phyloP scores from a whole-genome alignment of 2,888 invertebrate species.

The Biston stratarius region DNA sequence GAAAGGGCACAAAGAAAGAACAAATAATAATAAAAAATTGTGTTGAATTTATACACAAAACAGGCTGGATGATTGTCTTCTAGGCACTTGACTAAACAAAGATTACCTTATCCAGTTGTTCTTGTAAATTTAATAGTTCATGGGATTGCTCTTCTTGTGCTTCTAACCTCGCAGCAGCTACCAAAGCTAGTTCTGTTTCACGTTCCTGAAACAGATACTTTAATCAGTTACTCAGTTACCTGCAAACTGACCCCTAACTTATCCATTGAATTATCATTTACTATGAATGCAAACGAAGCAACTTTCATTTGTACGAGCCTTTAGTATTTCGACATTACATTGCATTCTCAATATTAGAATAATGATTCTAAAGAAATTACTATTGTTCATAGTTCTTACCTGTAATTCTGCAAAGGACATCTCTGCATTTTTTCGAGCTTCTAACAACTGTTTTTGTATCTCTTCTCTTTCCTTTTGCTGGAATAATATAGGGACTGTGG shows the following conservation, averaged over 20 bases:
- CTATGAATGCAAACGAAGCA: too few relatives aligned
- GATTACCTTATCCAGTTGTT: slow-evolving; percentile 80
- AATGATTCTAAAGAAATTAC: too few relatives aligned
- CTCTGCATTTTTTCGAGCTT: slow-evolving; percentile 68
- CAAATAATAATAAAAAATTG: too few relatives aligned
- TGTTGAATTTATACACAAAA: too few relatives aligned
- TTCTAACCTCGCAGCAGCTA: slow-evolving; percentile 74
- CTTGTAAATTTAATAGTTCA: slow-evolving; percentile 79
- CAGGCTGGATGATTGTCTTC: too few relatives aligned
- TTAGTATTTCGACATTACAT: too few relatives aligned
- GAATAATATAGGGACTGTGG: slow-evolving; percentile 37
- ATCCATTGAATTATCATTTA: too few relatives aligned
- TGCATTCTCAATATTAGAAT: too few relatives aligned
- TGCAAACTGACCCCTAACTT: too few relatives aligned
- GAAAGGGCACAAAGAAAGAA: too few relatives aligned
- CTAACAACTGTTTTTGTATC: slow-evolving; percentile 64
- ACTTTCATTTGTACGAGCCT: too few relatives aligned
- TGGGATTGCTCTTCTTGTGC: slow-evolving; percentile 73
- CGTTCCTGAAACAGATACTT: slow-evolving; percentile 52
- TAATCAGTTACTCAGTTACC: too few relatives aligned
- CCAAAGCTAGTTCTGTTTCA: slow-evolving; percentile 71
- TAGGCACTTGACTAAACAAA: background rate
- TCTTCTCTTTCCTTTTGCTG: slow-evolving; percentile 73
- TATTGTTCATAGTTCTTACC: slow-evolving; percentile 52
- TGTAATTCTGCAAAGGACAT: slow-evolving; percentile 64